Conservation (phyloP, 2,888 invertebrate species). For the Patella caerulea region DNA sequence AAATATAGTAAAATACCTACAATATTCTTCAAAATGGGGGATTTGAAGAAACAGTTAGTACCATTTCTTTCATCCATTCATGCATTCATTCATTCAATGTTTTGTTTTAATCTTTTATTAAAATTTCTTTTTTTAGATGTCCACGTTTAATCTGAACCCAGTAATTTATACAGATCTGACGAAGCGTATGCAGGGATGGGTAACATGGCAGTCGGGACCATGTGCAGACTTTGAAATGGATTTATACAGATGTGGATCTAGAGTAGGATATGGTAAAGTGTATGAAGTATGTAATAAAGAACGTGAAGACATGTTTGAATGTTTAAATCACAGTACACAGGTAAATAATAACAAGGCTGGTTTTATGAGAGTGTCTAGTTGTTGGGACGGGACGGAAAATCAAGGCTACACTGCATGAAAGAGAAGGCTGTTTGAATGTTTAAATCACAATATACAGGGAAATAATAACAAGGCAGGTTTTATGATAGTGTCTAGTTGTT, state of each 20-base stretch:
- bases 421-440: constrained; percentile 51
- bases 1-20: no score
- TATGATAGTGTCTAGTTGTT: neutral
- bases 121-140: no score
- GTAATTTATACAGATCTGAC: constrained; percentile 49
- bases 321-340: constrained; percentile 39
- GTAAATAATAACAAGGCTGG: constrained; percentile 30
- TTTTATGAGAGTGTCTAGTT: neutral
- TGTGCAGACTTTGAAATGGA: constrained; percentile 54
- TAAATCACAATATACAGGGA: constrained; percentile 41
- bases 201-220: constrained; percentile 40
- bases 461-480: constrained; percentile 6
- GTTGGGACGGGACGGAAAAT: no score
- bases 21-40: no score
- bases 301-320: constrained; percentile 48
- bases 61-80: neutral
- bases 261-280: constrained; percentile 38
- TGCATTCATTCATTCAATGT: neutral
- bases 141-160: constrained; percentile 25
- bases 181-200: constrained; percentile 36
- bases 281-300: constrained; percentile 40
- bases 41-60: no score
- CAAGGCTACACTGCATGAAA: neutral
- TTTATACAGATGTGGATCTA: constrained; percentile 47
- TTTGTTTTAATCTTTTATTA: no score